Base-by-base conservation (phyloP, 2,113 vertebrate species). In the Ovibos moschatus region DNA sequence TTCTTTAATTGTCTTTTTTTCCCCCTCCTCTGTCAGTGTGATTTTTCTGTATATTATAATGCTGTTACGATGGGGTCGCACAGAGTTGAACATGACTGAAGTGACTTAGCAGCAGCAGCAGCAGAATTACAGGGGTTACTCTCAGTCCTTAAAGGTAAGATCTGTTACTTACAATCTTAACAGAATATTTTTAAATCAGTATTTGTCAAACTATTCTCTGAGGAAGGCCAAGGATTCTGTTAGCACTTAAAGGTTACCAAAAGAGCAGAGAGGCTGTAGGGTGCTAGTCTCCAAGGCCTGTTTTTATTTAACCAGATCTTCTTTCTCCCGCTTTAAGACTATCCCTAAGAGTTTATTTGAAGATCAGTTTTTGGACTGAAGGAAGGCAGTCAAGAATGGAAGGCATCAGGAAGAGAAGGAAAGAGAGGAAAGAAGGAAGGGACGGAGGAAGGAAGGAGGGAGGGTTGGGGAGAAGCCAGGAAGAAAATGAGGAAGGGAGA, bases 41-140 rank as follows among this genome's bases (percentile, higher is more conserved):
- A 60, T 76, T 90, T 92, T 85, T 87, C 19, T 86, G 17, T 50
- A 60, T 91, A 94, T 95, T 27, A 89, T 12, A 95, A 25, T 45
- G 2, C 40, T 60, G 8, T 55, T 93, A 82, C 11, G 53, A 57
- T 25, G 23, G 55, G 9, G 55, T 57, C 1, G 10, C 23, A 25
- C 55, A 57, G 55, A 57, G 55, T 25, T 57, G 55, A 23, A 57
- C 55, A 57, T 0, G 55, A 57, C 8, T 57, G 55, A 57, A 57
- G 55, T 0, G 3, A 25, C 23, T 57, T 57, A 57, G 55, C 55
- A 25, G 55, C 55, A 25, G 55, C 23, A 57, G 55, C 55, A 57
- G 55, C 55, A 17, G 6, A 79, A 40, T 51, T 62, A 28, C 51
- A 94, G 30, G 3, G 1, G 2, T 90, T 33, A 55, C 1, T 87